Conservation (phyloP, 2,888 invertebrate species). For the Drosophila emarginata region DNA sequence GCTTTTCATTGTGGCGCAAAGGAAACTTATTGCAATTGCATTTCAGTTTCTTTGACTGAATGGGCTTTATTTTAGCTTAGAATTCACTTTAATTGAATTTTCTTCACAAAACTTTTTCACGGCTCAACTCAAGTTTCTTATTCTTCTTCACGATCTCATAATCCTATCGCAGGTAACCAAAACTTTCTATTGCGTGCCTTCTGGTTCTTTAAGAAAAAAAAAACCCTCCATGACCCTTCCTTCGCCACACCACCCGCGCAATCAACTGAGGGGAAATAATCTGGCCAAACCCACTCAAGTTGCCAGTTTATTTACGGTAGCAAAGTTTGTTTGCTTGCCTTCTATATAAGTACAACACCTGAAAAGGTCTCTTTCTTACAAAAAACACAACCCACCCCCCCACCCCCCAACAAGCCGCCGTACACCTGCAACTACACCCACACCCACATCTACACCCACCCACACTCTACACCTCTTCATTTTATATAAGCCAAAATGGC, state of each 20-base stretch:
- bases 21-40: constrained; percentile 14
- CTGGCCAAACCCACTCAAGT: not conserved
- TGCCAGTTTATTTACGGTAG: constrained; percentile 5
- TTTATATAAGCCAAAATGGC: constrained; percentile 26
- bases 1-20: constrained; percentile 23
- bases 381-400: not conserved
- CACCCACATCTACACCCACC: not conserved
- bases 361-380: constrained; percentile 1
- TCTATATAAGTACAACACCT: constrained; percentile 4
- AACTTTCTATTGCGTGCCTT: constrained; percentile 12
- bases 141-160: constrained; percentile 16
- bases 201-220: constrained; percentile 4
- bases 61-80: constrained; percentile 40
- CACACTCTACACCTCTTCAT: not conserved
- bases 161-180: constrained; percentile 3
- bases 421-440: not conserved
- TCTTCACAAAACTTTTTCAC: constrained; percentile 44
- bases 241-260: not conserved
- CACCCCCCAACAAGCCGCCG: not conserved
- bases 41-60: constrained; percentile 33
- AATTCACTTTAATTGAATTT: constrained; percentile 60
- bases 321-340: constrained; percentile 14
- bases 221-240: not conserved
- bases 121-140: constrained; percentile 39
- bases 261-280: not conserved